Evolutionary conservation across 2,888 invertebrate genomes (phyloP).

Genomic region (Scaptodrosophila latifasciaeformis): DNA sequence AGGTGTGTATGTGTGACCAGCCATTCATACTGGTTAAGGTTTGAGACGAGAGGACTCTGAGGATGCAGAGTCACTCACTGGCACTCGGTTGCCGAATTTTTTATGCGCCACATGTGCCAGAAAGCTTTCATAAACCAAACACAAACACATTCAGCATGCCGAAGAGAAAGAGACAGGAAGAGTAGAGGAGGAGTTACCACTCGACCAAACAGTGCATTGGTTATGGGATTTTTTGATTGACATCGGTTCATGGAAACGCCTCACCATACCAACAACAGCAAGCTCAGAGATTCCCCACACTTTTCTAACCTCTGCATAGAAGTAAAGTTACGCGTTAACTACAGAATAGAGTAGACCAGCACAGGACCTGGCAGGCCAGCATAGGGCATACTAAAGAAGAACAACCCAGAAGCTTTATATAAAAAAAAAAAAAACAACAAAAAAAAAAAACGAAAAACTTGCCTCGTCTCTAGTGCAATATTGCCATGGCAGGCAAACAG

Average conservation of each 20-base stretch:
- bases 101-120: conserved; percentile 66
- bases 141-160: conserved; percentile 18
- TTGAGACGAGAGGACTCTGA: no score
- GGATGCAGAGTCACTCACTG: conserved; percentile 9
- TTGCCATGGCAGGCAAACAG: conserved; percentile 52
- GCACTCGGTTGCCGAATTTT: conserved; percentile 48
- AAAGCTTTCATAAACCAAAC: conserved; percentile 63
- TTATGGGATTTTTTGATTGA: conserved; percentile 71
- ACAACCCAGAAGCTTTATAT: no score
- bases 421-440: no score
- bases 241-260: conserved; percentile 54
- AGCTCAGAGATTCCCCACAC: conserved; percentile 4
- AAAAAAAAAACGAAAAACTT: no score
- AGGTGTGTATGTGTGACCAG: conserved; percentile 1
- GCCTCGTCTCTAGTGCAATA: conserved; percentile 63
- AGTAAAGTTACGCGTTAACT: conserved; percentile 61
- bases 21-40: background rate
- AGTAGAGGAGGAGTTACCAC: conserved; percentile 12
- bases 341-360: conserved; percentile 33
- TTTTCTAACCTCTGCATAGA: conserved; percentile 13
- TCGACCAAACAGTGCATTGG: conserved; percentile 52
- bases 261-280: no score
- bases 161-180: background rate
- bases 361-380: background rate
- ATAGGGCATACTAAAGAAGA: no score